Percentiles rank a stretch among this genome's conserved stretches.
Evolutionary conservation across 53 echinoderm and acorn worm species (phyloP).

Genomic region (Paracentrotus lividus): DNA sequence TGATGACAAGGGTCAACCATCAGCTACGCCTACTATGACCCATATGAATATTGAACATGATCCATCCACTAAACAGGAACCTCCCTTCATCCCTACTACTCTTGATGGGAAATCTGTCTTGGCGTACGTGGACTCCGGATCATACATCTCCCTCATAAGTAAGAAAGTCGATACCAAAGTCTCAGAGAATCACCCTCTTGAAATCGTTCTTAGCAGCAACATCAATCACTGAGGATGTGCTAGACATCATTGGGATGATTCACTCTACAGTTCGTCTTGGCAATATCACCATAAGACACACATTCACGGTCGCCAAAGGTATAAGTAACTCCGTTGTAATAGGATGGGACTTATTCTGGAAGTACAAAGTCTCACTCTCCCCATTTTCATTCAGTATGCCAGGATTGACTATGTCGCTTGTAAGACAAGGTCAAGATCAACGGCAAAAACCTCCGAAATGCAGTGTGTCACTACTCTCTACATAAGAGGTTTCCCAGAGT

Average conservation of each 20-base stretch:
- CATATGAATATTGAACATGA: neutral
- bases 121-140: constrained; percentile 18
- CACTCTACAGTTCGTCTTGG: neutral
- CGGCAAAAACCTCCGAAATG: neutral
- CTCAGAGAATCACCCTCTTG: constrained; percentile 12
- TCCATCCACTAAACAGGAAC: neutral
- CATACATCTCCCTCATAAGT: constrained; percentile 19
- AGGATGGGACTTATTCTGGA: constrained; percentile 42
- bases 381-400: neutral
- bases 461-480: constrained; percentile 12
- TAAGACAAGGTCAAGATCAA: neutral
- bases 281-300: neutral
- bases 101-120: constrained; percentile 14
- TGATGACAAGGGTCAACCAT: constrained; percentile 17
- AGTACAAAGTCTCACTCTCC: neutral
- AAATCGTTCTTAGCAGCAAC: constrained; percentile 17
- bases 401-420: too few relatives aligned
- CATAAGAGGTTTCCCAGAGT: too few relatives aligned
- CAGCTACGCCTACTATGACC: neutral
- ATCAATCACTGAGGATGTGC: constrained; percentile 2
- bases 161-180: constrained; percentile 1
- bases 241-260: constrained; percentile 31
- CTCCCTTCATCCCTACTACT: constrained; percentile 4
- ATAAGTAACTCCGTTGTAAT: constrained; percentile 19
- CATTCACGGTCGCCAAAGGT: neutral